phyloP scores from a whole-genome alignment of 2,797 vertebrate species.

The Enteromius mattozi region DNA sequence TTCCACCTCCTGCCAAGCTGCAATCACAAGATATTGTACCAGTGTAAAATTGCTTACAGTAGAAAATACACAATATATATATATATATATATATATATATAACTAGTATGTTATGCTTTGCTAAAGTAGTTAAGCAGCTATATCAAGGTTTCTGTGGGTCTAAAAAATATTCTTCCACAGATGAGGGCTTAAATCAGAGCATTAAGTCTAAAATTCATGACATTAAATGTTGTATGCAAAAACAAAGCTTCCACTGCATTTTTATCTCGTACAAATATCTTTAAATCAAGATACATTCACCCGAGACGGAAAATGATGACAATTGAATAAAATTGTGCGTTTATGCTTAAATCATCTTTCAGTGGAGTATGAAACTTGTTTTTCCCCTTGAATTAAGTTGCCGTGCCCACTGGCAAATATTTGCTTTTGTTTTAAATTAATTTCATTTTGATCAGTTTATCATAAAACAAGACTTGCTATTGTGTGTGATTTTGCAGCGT shows the following conservation, averaged over 20 bases:
- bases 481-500: neutral
- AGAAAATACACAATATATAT: neutral
- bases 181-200: neutral
- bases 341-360: neutral
- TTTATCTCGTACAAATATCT: too few species aligned
- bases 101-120: neutral
- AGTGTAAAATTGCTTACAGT: neutral
- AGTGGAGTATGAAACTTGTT: neutral
- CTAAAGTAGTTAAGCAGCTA: neutral
- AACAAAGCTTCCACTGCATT: too few species aligned
- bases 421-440: neutral
- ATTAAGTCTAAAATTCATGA: neutral
- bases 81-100: neutral
- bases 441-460: neutral
- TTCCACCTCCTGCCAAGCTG: slow-evolving; percentile 96
- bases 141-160: neutral
- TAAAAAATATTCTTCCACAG: too few species aligned
- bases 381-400: neutral
- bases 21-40: slow-evolving; percentile 18
- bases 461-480: neutral
- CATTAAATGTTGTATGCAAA: too few species aligned
- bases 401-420: neutral
- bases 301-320: neutral
- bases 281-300: neutral
- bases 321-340: too few species aligned